A percentile compares a stretch with the other conserved stretches of the same genome.
Evolutionary conservation across 2,888 invertebrate species (phyloP).

Genomic region (Lingula anatina): DNA sequence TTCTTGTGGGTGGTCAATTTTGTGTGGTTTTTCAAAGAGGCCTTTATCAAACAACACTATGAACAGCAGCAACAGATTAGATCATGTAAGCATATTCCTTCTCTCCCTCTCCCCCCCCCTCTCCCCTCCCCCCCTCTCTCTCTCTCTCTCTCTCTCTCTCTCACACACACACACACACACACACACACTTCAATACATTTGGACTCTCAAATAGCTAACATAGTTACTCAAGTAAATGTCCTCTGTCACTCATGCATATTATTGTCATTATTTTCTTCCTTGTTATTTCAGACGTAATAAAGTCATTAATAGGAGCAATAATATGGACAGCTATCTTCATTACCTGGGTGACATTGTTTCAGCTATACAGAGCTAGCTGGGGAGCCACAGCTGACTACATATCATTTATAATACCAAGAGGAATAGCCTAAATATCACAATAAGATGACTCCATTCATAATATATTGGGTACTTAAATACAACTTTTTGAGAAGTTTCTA

Average conservation of each 20-base stretch:
- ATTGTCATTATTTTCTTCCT: too few species aligned
- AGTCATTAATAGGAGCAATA: conserved; percentile 72
- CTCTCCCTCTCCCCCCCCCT: neutral
- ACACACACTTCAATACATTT: too few species aligned
- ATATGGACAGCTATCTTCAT: conserved; percentile 67
- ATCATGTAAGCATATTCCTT: conserved; percentile 65
- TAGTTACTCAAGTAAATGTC: too few species aligned
- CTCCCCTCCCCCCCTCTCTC: neutral
- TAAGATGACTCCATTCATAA: too few species aligned
- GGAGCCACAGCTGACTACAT: conserved; percentile 78
- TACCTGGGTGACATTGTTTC: conserved; percentile 77
- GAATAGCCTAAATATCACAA: conserved; percentile 35
- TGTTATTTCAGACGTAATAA: conserved; percentile 71
- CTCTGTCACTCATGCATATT: too few species aligned
- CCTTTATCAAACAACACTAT: conserved; percentile 70
- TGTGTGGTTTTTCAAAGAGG: conserved; percentile 87
- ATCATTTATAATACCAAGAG: conserved; percentile 79
- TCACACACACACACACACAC: too few species aligned
- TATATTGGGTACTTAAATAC: too few species aligned
- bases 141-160: neutral
- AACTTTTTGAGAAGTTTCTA: too few species aligned
- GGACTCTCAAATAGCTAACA: too few species aligned
- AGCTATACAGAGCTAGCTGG: conserved; percentile 76
- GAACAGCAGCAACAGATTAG: conserved; percentile 82
- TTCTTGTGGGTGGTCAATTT: conserved; percentile 90